Percentiles rank a stretch among this genome's conserved stretches.
Evolutionary conservation across 2,797 vertebrate genomes (phyloP).

Genomic region (Adelosebastes latens): DNA sequence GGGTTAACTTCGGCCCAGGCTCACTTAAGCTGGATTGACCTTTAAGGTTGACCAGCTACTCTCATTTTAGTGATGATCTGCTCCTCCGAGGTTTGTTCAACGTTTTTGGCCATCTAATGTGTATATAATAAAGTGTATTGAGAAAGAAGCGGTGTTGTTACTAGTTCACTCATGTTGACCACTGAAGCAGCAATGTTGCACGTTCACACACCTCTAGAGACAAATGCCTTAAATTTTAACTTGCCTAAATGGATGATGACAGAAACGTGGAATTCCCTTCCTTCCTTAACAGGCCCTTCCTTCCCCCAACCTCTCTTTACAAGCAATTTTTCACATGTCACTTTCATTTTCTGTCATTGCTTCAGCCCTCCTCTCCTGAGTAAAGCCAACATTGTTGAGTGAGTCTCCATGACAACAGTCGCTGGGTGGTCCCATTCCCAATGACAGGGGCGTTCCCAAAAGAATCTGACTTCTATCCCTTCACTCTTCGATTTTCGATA

Average conservation of each 20-base stretch:
- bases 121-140: background rate
- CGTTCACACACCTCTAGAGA: background rate
- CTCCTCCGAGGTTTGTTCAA: background rate
- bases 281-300: background rate
- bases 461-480: constrained; percentile 34
- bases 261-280: constrained; percentile 25
- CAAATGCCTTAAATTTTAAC: background rate
- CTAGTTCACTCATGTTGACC: background rate
- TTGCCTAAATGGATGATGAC: constrained; percentile 3
- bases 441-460: constrained; percentile 10
- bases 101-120: background rate
- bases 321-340: constrained; percentile 54
- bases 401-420: constrained; percentile 66
- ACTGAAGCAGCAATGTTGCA: background rate
- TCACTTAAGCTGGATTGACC: background rate
- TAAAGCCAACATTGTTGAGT: constrained; percentile 56
- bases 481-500: constrained; percentile 27
- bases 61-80: background rate
- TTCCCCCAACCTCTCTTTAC: background rate
- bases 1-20: too few relatives aligned
- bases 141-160: background rate
- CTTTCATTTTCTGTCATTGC: constrained; percentile 57
- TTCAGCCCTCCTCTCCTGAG: constrained; percentile 22
- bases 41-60: background rate
- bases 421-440: constrained; percentile 58